Evolutionary conservation across 2,797 vertebrate species (phyloP).

Genomic region (Sebastes wilsoni): DNA sequence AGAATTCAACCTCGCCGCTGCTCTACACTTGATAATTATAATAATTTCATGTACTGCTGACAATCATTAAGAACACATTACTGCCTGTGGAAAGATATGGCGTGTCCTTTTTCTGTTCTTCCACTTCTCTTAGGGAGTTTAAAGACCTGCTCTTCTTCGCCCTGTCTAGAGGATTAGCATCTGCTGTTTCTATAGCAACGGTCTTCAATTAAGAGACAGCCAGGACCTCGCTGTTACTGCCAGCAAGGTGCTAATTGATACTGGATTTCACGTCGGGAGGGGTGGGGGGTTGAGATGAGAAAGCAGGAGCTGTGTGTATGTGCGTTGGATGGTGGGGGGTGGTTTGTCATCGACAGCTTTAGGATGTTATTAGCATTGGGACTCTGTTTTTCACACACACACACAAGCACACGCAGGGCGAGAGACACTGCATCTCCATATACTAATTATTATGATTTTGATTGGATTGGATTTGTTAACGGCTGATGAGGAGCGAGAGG

Average conservation of each 20-base stretch:
- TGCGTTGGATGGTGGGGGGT: background rate
- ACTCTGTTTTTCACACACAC: background rate
- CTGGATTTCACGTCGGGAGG: constrained; percentile 49
- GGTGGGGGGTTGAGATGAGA: constrained; percentile 37
- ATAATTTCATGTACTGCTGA: constrained; percentile 37
- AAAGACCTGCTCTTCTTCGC: constrained; percentile 12
- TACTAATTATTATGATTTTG: constrained; percentile 30
- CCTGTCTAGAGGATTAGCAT: constrained; percentile 54
- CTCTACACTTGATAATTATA: constrained; percentile 23
- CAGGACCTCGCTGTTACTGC: constrained; percentile 42
- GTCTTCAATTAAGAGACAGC: constrained; percentile 65
- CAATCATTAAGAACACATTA: constrained; percentile 19
- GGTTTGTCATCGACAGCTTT: constrained; percentile 8
- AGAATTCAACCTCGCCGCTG: constrained; percentile 2
- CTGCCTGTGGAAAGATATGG: background rate
- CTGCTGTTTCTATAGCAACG: constrained; percentile 75
- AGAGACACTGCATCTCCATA: constrained; percentile 2
- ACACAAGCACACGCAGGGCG: background rate
- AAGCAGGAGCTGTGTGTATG: background rate
- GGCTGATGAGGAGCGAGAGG: constrained; percentile 1
- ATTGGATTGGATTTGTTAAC: constrained; percentile 19
- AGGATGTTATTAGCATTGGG: constrained; percentile 41
- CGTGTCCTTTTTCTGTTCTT: background rate
- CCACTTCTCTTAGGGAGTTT: constrained; percentile 16
- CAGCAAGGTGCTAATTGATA: constrained; percentile 79